These are phyloP conservation scores for Pristionchus arcanus DNA, from an alignment of 2,888 invertebrate species.

Conservation along the genomic window DNA sequence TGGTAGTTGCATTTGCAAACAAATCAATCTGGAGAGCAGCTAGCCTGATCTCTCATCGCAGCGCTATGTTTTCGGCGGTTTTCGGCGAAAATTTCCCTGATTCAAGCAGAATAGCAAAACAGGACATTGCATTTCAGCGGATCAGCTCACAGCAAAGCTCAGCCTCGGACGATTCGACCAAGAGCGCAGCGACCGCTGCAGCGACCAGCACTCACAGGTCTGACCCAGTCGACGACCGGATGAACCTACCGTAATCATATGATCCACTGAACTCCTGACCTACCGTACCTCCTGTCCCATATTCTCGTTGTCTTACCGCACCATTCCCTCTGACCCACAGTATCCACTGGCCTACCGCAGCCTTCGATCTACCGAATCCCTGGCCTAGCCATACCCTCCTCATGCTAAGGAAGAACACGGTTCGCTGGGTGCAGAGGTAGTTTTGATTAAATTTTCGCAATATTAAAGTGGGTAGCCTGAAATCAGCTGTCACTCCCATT, in stretches of 20 bases:
- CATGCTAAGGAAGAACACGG: background rate
- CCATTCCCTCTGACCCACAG: too few species aligned
- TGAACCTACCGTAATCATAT: background rate
- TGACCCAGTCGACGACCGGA: background rate
- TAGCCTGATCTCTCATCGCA: background rate
- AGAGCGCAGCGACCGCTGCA: background rate
- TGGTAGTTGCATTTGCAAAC: background rate
- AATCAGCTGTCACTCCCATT: background rate
- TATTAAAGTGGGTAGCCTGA: background rate
- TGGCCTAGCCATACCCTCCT: background rate
- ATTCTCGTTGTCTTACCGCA: too few species aligned
- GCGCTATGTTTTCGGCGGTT: background rate
- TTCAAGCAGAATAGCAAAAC: background rate
- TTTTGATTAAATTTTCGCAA: background rate
- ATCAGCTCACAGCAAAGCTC: background rate
- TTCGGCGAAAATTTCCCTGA: background rate
- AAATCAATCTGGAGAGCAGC: too few species aligned
- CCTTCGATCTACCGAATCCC: background rate
- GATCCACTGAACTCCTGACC: background rate
- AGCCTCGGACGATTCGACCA: background rate
- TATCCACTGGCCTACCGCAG: too few species aligned
- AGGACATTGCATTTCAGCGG: constrained; percentile 11
- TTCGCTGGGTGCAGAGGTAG: background rate
- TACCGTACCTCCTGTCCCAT: too few species aligned
- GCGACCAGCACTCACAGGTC: background rate